Conservation (phyloP, 2,113 vertebrate species). For the Mustelus asterias region DNA sequence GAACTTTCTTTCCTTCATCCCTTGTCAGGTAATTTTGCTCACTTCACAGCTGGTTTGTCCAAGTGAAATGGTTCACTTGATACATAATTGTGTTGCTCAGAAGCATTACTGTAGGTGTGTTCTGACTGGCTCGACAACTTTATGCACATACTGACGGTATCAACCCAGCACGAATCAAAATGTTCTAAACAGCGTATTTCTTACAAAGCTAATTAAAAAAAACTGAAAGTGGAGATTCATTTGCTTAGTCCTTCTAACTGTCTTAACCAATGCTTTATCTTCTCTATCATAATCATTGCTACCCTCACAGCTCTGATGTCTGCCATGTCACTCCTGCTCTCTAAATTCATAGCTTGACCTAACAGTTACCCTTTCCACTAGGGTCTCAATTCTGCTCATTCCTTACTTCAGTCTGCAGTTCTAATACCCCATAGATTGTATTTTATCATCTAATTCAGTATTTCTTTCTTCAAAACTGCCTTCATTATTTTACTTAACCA, state of each 20-base stretch:
- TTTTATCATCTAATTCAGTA: not conserved
- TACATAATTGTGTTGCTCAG: not conserved
- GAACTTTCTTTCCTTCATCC: not conserved
- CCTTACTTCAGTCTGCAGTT: not conserved
- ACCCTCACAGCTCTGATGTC: not conserved
- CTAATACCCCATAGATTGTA: not conserved
- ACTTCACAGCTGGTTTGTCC: not conserved
- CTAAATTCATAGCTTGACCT: not conserved
- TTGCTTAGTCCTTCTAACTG: not conserved
- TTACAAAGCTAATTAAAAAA: not conserved
- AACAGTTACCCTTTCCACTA: not conserved
- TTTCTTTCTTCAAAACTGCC: not conserved
- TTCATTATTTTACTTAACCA: not conserved
- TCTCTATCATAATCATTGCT: not conserved
- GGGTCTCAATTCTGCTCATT: not conserved
- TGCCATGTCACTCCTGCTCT: not conserved
- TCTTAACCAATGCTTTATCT: not conserved
- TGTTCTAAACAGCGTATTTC: not conserved
- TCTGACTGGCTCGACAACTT: not conserved
- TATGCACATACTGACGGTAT: not conserved
- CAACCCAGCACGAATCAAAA: not conserved
- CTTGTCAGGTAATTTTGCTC: not conserved
- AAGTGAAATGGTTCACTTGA: not conserved
- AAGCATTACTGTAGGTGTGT: not conserved
- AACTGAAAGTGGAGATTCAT: not conserved